Evolutionary conservation across 2,888 invertebrate genomes (phyloP), one percentile per base, ranked within the genome.

Genomic region (Cheilosia variabilis): DNA sequence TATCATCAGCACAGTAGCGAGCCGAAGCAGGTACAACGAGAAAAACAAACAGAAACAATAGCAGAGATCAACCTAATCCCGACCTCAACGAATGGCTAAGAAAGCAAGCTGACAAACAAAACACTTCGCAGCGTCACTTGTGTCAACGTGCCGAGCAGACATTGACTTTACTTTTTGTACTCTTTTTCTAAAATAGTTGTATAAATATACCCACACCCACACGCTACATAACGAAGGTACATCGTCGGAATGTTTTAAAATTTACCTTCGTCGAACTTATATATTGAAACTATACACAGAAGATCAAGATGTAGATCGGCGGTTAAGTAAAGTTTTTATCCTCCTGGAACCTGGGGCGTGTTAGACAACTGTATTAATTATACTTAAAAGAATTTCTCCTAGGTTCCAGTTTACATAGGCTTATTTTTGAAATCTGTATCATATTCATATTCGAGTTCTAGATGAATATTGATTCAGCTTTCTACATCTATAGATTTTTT

Each of bases 21-120:
- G 65, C 34, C 41, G 17, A 80, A 58, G 53, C 45, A 73, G 53
- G 47, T 15, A 4, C 22, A 27, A 4, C 50, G 58, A 57, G 58
- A 71, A 69, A 81, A 76, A 81, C 66, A 86, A 86, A 86, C 68
- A 75, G 68, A 75, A 68, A 80, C 77, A 78, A 83, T 78, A 78
- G 71, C 19, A 41, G 45, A 75, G 79, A 84, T 57, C 73, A 79
- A 79, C 75, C 76, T 71, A 66, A 71, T 76, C 66, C 68, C 62
- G 45, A 65, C 73, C 58, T 47, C 80, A 80, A 52, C 71, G 86
- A 72, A 75, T 50, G 66, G 55, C 71, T 58, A 81, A 81, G 52
- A 81, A 76, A 76, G 81, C 76, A 72, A 66, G 60, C 66, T 81
- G 50, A 71, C 76, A 76, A 81, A 62, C 71, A 77, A 80, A 80